phyloP scores from a whole-genome alignment of 2,797 vertebrate genomes.

The Acanthis flammea region DNA sequence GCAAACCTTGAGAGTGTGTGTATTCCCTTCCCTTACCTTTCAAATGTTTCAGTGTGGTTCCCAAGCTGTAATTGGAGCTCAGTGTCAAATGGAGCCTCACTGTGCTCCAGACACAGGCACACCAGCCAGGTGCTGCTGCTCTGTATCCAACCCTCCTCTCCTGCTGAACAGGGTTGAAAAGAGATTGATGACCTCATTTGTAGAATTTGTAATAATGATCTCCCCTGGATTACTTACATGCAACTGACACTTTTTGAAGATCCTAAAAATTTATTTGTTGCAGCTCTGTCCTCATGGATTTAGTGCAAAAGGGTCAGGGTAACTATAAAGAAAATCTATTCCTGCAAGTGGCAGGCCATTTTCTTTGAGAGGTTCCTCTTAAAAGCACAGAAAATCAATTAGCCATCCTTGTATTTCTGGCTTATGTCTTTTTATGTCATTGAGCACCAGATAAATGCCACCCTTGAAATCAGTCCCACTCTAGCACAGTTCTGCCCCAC shows the following conservation, averaged over 20 bases:
- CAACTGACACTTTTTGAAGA: not conserved
- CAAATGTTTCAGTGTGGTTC: not conserved
- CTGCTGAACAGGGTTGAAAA: not conserved
- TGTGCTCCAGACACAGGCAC: not conserved
- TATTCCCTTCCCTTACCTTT: not conserved
- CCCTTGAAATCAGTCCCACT: not conserved
- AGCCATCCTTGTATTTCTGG: not conserved
- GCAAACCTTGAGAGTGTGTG: not conserved
- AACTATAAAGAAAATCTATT: not conserved
- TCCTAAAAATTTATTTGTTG: not conserved
- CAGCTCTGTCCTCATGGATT: not conserved
- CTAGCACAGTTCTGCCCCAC: not conserved
- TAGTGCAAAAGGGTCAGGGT: not conserved
- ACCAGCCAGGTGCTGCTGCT: not conserved
- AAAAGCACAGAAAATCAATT: not conserved
- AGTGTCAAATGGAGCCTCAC: not conserved
- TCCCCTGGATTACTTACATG: not conserved
- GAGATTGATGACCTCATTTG: not conserved
- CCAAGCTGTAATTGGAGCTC: not conserved
- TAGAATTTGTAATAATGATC: not conserved
- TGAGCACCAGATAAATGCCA: not conserved
- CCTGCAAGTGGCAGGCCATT: not conserved
- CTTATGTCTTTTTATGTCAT: not conserved
- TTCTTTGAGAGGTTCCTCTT: not conserved
- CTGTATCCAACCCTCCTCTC: accelerated